phyloP scores from a whole-genome alignment of 2,797 vertebrate species.

The Pseudomugil gertrudae region DNA sequence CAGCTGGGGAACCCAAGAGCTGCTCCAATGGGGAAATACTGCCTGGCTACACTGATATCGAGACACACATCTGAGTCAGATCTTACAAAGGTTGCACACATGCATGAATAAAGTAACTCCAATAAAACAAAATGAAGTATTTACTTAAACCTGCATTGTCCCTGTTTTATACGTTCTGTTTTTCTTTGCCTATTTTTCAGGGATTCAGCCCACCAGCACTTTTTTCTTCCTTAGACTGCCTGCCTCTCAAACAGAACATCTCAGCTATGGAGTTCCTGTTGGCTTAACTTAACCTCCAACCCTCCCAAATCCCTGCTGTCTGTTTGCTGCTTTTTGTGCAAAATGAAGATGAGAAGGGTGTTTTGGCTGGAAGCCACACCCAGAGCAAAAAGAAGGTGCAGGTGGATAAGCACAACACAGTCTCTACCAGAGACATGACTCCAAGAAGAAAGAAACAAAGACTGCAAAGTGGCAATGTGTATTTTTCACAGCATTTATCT shows the following conservation, averaged over 20 bases:
- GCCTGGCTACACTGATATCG: conserved; percentile 89
- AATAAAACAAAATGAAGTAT: neutral
- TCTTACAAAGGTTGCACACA: conserved; percentile 66
- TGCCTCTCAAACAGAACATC: conserved; percentile 36
- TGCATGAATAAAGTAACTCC: neutral
- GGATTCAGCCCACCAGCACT: conserved; percentile 80
- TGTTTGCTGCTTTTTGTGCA: conserved; percentile 41
- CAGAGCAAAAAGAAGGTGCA: conserved; percentile 37
- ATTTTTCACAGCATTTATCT: conserved; percentile 32
- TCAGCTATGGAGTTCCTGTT: conserved; percentile 46
- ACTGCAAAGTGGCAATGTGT: conserved; percentile 28
- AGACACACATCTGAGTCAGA: conserved; percentile 87
- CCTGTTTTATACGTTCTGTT: conserved; percentile 7
- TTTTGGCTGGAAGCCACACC: conserved; percentile 29
- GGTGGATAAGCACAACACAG: conserved; percentile 58
- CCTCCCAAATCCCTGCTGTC: conserved; percentile 39
- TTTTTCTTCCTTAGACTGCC: conserved; percentile 51
- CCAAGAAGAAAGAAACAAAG: conserved; percentile 49
- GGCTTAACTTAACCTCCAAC: conserved; percentile 44
- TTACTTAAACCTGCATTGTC: neutral
- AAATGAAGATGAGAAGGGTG: conserved; percentile 39
- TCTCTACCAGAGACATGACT: conserved; percentile 41
- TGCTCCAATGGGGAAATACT: conserved; percentile 93
- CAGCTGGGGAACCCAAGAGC: conserved; percentile 61
- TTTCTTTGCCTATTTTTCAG: conserved; percentile 43